A percentile compares a stretch with the other conserved stretches of the same genome.
phyloP scores from a whole-genome alignment of 2,113 vertebrate species.

The Xyrauchen texanus region DNA sequence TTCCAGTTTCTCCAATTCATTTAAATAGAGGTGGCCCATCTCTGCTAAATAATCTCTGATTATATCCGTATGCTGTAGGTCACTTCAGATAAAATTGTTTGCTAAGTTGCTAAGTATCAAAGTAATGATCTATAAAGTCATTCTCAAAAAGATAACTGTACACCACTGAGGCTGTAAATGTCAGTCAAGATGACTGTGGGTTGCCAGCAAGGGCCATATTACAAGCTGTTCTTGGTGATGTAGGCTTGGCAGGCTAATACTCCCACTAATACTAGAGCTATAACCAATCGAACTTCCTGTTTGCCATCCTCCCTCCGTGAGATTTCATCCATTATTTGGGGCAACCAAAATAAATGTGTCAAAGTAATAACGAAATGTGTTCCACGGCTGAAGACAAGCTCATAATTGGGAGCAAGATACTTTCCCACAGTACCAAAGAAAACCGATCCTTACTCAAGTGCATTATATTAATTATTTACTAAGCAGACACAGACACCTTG shows the following conservation, averaged over 20 bases:
- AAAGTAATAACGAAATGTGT: constrained; percentile 54
- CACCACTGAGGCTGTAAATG: background rate
- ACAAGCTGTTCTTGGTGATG: background rate
- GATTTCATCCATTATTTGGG: background rate
- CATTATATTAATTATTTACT: constrained; percentile 69
- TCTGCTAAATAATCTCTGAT: too few relatives aligned
- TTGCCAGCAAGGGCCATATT: background rate
- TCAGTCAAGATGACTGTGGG: constrained; percentile 4
- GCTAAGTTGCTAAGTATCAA: background rate
- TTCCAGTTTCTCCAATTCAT: too few relatives aligned
- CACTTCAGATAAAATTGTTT: background rate
- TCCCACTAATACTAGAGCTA: constrained; percentile 9
- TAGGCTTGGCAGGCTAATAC: background rate
- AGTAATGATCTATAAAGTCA: background rate
- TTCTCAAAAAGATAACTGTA: background rate
- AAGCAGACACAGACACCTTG: constrained; percentile 55
- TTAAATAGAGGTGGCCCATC: too few relatives aligned
- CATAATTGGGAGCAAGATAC: constrained; percentile 33
- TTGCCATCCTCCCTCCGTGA: background rate
- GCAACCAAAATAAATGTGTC: constrained; percentile 54
- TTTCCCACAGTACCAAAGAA: constrained; percentile 66
- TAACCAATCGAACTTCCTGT: background rate
- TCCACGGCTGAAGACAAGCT: background rate
- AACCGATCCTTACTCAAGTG: constrained; percentile 60
- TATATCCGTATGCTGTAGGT: background rate